phyloP scores from a whole-genome alignment of 2,797 vertebrate species.

The Acanthurus tractus region DNA sequence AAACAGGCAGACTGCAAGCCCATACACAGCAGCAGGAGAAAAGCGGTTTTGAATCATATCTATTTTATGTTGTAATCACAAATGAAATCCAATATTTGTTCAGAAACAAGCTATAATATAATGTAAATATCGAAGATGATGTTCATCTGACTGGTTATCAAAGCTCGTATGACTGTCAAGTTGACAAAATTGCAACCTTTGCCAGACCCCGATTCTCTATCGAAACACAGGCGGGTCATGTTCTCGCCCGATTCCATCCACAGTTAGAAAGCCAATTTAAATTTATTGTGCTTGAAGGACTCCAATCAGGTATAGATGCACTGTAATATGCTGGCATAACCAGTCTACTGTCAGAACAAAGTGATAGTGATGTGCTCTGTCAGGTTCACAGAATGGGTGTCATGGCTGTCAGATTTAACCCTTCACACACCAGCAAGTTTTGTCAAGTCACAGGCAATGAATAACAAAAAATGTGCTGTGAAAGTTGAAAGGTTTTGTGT shows the following conservation, averaged over 20 bases:
- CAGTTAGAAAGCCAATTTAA: slow-evolving; percentile 56
- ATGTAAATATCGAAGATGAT: slow-evolving; percentile 13
- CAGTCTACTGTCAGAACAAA: slow-evolving; percentile 58
- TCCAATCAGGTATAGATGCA: slow-evolving; percentile 63
- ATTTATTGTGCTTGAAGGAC: slow-evolving; percentile 72
- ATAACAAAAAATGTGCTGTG: neutral
- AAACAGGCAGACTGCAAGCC: neutral
- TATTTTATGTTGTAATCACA: neutral
- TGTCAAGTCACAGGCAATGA: slow-evolving; percentile 10
- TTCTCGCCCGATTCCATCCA: slow-evolving; percentile 38
- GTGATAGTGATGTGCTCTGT: slow-evolving; percentile 66
- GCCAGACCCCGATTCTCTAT: neutral
- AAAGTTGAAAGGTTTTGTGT: slow-evolving; percentile 4
- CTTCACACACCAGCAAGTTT: slow-evolving; percentile 28
- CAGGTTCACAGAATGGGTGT: slow-evolving; percentile 55
- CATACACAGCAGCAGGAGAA: neutral
- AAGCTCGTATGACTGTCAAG: slow-evolving; percentile 8
- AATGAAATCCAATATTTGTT: neutral
- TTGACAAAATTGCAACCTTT: slow-evolving; percentile 14
- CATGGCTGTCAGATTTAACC: slow-evolving; percentile 51
- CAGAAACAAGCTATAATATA: neutral
- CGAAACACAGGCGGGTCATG: slow-evolving; percentile 22
- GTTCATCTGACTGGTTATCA: neutral
- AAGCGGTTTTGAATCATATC: neutral
- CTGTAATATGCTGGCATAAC: slow-evolving; percentile 44